A percentile compares a stretch with the other conserved stretches of the same genome.
Conservation (phyloP, 2,888 invertebrate species). For the Junonia oenone region DNA sequence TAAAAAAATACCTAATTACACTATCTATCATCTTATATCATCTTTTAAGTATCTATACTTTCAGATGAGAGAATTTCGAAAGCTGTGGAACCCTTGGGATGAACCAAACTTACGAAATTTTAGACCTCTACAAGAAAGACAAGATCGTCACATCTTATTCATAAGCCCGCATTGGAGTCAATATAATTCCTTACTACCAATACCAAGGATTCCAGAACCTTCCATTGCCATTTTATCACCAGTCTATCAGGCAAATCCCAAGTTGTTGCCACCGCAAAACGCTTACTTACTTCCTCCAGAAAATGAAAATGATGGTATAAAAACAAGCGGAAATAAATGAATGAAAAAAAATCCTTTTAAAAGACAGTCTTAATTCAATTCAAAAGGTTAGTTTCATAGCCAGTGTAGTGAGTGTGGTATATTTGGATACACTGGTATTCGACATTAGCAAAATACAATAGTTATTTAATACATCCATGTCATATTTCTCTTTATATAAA, state of each 20-base stretch:
- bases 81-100: constrained; percentile 71
- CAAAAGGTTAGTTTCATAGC: too few species aligned
- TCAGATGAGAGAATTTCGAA: constrained; percentile 78
- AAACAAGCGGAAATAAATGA: not conserved
- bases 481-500: too few species aligned
- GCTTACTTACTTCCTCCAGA: constrained; percentile 44
- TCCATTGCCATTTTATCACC: constrained; percentile 58
- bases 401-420: too few species aligned
- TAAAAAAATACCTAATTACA: too few species aligned
- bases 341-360: not conserved
- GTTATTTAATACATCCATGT: too few species aligned
- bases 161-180: constrained; percentile 73
- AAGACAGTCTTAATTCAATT: not conserved
- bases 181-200: constrained; percentile 71
- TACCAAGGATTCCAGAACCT: constrained; percentile 52
- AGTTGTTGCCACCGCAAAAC: constrained; percentile 60
- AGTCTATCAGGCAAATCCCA: constrained; percentile 46
- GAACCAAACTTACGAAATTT: constrained; percentile 74
- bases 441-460: too few species aligned
- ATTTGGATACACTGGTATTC: too few species aligned
- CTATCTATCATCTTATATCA: not conserved
- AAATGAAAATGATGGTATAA: constrained; percentile 21
- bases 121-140: constrained; percentile 65
- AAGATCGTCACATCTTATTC: constrained; percentile 68
- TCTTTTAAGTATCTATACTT: constrained; percentile 17